Evolutionary conservation across 2,113 vertebrate genomes (phyloP), one percentile per base, ranked within the genome.

Genomic region (Archocentrus centrarchus): DNA sequence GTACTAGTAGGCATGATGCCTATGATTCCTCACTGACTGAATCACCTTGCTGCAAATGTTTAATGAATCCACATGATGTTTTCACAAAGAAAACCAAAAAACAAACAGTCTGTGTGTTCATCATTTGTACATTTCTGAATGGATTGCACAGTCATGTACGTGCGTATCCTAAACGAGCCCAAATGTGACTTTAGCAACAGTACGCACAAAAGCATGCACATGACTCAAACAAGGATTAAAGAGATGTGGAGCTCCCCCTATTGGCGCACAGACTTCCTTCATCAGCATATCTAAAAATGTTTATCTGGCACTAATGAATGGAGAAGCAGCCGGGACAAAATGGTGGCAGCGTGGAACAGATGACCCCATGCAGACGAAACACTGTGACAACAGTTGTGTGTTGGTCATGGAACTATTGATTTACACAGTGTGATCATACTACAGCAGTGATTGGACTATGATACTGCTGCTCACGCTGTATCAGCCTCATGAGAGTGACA

Each of bases 381-480:
- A n/a, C 76, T 17, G 18, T 79, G 75, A 59, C 47, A 89, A 80
- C 75, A 82, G 61, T 77, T 68, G 61, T 15, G 59, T 35, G 47
- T 18, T 47, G 39, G 2, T 63, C 68, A 47, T 22, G 13, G 47
- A 30, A 35, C 39, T 83, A 90, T 83, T 80, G 88, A 92, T 90
- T 88, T 60, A 47, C 81, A 81, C 57, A 47, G 70, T 35, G 24
- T 55, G 57, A 73, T 83, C 81, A 80, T 78, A 70, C 80, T 41
- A 85, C 55, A 84, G 70, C 81, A 80, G 32, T 86, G 82, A 87
- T 70, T 58, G 58, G 30, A 64, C 53, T 64, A 35, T 80, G 88
- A 81, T 83, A 84, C 63, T 47, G 50, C 79, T 62, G 57, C 83
- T 83, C 82, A 58, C 68, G 39, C 83, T 87, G 66, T 22, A 86